Base-by-base conservation (phyloP, 2,888 invertebrate species). In the Cordilura impudica region DNA sequence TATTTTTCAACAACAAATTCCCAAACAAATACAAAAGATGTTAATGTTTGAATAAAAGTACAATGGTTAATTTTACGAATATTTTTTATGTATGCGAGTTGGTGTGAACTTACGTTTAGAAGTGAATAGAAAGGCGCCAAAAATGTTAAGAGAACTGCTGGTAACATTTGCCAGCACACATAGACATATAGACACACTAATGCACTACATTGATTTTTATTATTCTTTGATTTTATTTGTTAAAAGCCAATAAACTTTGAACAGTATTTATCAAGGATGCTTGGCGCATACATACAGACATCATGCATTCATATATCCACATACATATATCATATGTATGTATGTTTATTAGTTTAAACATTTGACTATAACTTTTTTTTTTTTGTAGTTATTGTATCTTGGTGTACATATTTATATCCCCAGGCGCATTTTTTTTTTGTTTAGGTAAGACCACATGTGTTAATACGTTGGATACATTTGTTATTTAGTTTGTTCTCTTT, bases 181-280 rank as follows among this genome's bases (percentile, higher is more conserved):
- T 19, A 31, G 35, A 49, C 19, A 8, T 60, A 4, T 39, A 39
- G n/a, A n/a, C 35, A n/a, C 35, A 39, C 1, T 39, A 39, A 3
- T 26, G 6, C 26, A 26, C 26, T 26, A 26, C 6, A 26, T 26
- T 6, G 6, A 26, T 51, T 56, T 16, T 14, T 10, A 5, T 10
- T 16, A 29, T 49, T 51, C 43, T 65, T 66, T 73, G 51, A 39
- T 73, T 66, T 63, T 58, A 10, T 14, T 16, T 72, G 19, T n/a
- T 26, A 73, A 76, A 71, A 71, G 70, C 76, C 76, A 76, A 76
- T 76, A 71, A 76, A 76, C 76, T 76, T 76, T 71, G 76, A 66
- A 66, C 70, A 66, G 58, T 63, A 69, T 65, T 76, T 47, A 69
- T 65, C 49, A 31, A 39, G 12, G 56, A 71, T 31, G 16, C 14